phyloP scores from a whole-genome alignment of 2,888 invertebrate genomes.

The Pyralis farinalis region DNA sequence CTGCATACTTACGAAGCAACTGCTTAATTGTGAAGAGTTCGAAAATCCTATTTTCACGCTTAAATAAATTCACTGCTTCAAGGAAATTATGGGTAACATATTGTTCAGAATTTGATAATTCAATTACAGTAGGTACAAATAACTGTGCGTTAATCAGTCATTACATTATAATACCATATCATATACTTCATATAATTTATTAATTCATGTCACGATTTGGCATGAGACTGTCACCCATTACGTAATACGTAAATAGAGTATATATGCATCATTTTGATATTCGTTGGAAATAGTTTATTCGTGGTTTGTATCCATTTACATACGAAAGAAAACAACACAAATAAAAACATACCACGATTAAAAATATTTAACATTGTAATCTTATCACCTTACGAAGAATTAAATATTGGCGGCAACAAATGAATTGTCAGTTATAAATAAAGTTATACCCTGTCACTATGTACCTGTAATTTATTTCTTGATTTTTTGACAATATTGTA shows the following conservation, averaged over 20 bases:
- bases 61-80: background rate
- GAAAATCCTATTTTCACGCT: background rate
- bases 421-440: too few species aligned
- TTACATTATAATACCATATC: constrained; percentile 16
- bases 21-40: background rate
- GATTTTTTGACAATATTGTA: too few species aligned
- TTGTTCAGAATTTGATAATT: background rate
- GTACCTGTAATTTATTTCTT: too few species aligned
- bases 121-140: background rate
- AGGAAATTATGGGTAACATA: background rate
- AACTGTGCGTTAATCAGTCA: constrained; percentile 22
- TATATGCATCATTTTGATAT: constrained; percentile 40
- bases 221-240: constrained; percentile 42
- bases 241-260: constrained; percentile 35
- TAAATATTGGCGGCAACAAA: too few species aligned
- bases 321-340: too few species aligned
- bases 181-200: too few species aligned
- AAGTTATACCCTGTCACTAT: too few species aligned
- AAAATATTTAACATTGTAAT: too few species aligned
- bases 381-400: too few species aligned
- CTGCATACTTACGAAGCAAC: background rate
- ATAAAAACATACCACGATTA: too few species aligned
- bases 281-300: constrained; percentile 34
- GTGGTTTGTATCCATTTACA: too few species aligned
- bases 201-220: constrained; percentile 16